Evolutionary conservation across 2,113 vertebrate genomes (phyloP).

Genomic region (Halcyon malimbica): DNA sequence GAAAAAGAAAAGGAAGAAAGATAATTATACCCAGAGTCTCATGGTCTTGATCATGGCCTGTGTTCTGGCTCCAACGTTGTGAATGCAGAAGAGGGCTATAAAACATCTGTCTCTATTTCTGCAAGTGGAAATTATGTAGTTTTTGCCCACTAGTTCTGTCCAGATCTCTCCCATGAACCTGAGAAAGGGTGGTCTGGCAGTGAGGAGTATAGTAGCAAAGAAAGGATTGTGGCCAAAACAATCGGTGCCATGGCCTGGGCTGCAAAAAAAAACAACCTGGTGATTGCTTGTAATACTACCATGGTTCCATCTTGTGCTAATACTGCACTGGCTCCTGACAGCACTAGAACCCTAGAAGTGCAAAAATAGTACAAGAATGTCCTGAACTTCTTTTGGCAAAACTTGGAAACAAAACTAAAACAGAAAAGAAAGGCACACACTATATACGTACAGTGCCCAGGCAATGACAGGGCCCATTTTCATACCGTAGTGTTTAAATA

Average conservation of each 20-base stretch:
- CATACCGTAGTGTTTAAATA: neutral
- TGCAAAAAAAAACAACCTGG: neutral
- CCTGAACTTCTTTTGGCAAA: neutral
- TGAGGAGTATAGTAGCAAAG: neutral
- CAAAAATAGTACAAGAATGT: neutral
- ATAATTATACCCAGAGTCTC: neutral
- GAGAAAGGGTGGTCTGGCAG: neutral
- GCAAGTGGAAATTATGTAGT: neutral
- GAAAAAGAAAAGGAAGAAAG: neutral
- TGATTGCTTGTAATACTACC: neutral
- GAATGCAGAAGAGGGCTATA: neutral
- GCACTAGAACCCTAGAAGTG: neutral
- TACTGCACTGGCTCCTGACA: neutral
- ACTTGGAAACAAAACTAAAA: neutral
- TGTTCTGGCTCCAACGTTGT: fast-evolving
- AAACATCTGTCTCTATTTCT: neutral
- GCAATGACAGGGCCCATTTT: neutral
- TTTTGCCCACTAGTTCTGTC: neutral
- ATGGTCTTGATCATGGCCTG: neutral
- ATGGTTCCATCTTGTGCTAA: neutral
- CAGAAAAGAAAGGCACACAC: neutral
- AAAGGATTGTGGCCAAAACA: neutral
- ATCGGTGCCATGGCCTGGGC: neutral
- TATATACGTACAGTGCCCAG: neutral
- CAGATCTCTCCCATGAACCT: neutral